A percentile compares a stretch with the other conserved stretches of the same genome.
These are phyloP conservation scores for Melanogrammus aeglefinus DNA, from an alignment of 2,797 vertebrate species.

Conservation along the genomic window DNA sequence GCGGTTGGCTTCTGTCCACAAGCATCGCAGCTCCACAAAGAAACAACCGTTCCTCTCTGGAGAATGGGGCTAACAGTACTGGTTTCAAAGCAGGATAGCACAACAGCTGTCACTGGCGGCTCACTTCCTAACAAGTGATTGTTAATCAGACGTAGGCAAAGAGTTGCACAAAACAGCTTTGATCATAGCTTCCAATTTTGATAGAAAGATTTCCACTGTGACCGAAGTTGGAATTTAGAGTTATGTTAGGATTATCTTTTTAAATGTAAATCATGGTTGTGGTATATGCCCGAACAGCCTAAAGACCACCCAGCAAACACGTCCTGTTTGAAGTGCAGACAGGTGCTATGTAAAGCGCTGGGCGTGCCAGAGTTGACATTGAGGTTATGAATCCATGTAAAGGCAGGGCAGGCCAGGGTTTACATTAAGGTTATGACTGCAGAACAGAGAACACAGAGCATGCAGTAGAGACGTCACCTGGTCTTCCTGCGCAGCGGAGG, in stretches of 20 bases:
- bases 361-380: conserved; percentile 53
- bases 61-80: not conserved
- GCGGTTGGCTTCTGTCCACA: not conserved
- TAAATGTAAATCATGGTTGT: not conserved
- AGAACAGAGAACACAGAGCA: conserved; percentile 49
- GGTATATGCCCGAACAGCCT: too few relatives aligned
- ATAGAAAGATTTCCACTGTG: not conserved
- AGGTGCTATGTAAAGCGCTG: conserved; percentile 40
- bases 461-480: conserved; percentile 86
- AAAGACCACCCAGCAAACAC: not conserved
- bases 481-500: conserved; percentile 82
- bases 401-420: conserved; percentile 35
- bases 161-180: not conserved
- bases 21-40: not conserved
- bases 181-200: not conserved
- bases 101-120: not conserved
- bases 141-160: not conserved
- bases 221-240: not conserved
- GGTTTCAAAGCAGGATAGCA: not conserved
- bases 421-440: conserved; percentile 42
- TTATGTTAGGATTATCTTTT: not conserved
- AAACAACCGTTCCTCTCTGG: not conserved
- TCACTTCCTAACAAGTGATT: not conserved
- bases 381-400: conserved; percentile 7
- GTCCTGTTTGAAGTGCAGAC: conserved; percentile 64